These are phyloP conservation scores for Boloria selene DNA, from an alignment of 2,888 invertebrate species.

Conservation along the genomic window DNA sequence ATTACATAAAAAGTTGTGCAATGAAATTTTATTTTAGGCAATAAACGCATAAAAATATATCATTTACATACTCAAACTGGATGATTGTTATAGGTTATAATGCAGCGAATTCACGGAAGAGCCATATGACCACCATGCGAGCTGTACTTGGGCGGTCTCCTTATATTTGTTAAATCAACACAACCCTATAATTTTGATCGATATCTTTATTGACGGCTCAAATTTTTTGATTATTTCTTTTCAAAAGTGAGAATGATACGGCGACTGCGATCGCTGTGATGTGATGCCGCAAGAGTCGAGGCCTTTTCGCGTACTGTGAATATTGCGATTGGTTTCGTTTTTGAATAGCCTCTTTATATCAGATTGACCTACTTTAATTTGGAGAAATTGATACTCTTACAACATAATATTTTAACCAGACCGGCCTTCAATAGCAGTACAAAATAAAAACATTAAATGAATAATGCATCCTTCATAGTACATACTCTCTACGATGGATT, in stretches of 20 bases:
- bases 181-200: slow-evolving; percentile 82
- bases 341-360: slow-evolving; percentile 78
- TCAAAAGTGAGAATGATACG: slow-evolving; percentile 75
- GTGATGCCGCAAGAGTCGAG: slow-evolving; percentile 61
- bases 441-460: neutral
- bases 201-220: slow-evolving; percentile 80
- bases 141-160: slow-evolving; percentile 66
- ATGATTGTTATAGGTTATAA: slow-evolving; percentile 72
- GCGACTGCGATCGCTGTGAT: slow-evolving; percentile 64
- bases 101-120: slow-evolving; percentile 77
- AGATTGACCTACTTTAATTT: slow-evolving; percentile 74
- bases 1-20: too few relatives aligned
- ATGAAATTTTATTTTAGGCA: too few relatives aligned
- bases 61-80: slow-evolving; percentile 65
- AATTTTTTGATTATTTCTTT: slow-evolving; percentile 81
- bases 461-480: neutral
- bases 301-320: slow-evolving; percentile 67
- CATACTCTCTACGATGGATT: too few relatives aligned
- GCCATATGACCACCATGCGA: slow-evolving; percentile 69
- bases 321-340: slow-evolving; percentile 77
- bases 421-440: slow-evolving; percentile 37
- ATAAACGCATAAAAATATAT: slow-evolving; percentile 57
- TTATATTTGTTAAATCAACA: slow-evolving; percentile 81
- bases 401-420: slow-evolving; percentile 51
- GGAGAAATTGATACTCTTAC: slow-evolving; percentile 71